A percentile compares a stretch with the other conserved stretches of the same genome.
Conservation (phyloP, 2,113 vertebrate species). For the Montifringilla adamsi region DNA sequence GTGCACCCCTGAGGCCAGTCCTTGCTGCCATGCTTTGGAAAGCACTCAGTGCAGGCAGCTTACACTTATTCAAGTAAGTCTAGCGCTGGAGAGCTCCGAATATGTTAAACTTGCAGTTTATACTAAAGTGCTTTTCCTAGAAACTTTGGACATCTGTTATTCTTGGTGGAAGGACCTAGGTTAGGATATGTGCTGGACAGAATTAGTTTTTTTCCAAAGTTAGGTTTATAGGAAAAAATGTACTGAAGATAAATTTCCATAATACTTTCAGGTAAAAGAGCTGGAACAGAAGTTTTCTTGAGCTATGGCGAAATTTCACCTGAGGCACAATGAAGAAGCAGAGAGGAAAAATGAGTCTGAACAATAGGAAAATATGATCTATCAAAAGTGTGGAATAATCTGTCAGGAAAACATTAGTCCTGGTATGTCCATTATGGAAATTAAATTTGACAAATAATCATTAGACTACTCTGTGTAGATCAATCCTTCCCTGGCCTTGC, state of each 20-base stretch:
- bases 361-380: not conserved
- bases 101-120: not conserved
- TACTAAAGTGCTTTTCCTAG: not conserved
- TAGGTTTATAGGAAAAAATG: not conserved
- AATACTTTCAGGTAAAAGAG: not conserved
- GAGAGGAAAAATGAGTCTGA: not conserved
- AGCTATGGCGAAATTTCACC: not conserved
- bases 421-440: not conserved
- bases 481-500: not conserved
- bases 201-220: not conserved
- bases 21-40: not conserved
- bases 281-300: not conserved
- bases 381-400: not conserved
- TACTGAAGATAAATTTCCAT: not conserved
- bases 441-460: not conserved
- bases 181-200: not conserved
- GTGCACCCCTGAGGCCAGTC: not conserved
- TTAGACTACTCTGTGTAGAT: not conserved
- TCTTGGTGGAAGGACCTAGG: not conserved
- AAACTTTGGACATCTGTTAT: not conserved
- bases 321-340: not conserved
- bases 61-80: not conserved
- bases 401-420: not conserved
- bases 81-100: not conserved
- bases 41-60: not conserved